Evolutionary conservation across 2,797 vertebrate genomes (phyloP).

Genomic region (Cuculus canorus): DNA sequence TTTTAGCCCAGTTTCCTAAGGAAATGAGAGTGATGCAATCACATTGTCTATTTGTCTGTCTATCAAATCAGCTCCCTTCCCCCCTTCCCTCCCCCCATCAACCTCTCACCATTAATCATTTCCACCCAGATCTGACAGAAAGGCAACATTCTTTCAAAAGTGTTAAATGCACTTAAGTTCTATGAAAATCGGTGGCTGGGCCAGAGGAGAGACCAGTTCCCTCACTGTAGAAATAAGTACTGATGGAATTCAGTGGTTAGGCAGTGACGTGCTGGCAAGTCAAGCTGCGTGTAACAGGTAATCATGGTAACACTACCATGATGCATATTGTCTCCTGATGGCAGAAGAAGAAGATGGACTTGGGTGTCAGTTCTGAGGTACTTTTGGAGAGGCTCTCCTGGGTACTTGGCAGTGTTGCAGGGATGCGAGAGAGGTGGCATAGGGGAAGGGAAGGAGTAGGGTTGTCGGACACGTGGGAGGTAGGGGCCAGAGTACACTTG

Average conservation of each 20-base stretch:
- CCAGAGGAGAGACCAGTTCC: background rate
- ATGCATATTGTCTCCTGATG: background rate
- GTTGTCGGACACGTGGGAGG: background rate
- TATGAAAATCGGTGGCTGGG: background rate
- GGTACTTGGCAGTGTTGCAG: background rate
- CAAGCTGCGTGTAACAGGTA: background rate
- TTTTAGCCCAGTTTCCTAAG: constrained; percentile 70
- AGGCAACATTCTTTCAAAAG: background rate
- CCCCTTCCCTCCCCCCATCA: background rate
- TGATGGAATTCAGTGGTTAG: background rate
- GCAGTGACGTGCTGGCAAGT: background rate
- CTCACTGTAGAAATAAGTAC: background rate
- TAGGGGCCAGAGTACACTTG: background rate
- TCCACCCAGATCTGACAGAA: background rate
- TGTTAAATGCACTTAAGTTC: background rate
- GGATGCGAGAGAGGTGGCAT: background rate
- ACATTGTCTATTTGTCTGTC: constrained; percentile 69
- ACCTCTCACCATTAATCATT: constrained; percentile 22
- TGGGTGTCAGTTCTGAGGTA: background rate
- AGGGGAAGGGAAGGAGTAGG: background rate
- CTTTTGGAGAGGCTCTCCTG: background rate
- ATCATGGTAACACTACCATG: accelerated
- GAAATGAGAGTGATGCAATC: constrained; percentile 68
- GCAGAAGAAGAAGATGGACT: background rate
- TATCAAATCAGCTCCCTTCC: background rate